Percentiles rank a stretch among this genome's conserved stretches.
Conservation (phyloP, 2,888 invertebrate genomes). For the Andrena hattorfiana region DNA sequence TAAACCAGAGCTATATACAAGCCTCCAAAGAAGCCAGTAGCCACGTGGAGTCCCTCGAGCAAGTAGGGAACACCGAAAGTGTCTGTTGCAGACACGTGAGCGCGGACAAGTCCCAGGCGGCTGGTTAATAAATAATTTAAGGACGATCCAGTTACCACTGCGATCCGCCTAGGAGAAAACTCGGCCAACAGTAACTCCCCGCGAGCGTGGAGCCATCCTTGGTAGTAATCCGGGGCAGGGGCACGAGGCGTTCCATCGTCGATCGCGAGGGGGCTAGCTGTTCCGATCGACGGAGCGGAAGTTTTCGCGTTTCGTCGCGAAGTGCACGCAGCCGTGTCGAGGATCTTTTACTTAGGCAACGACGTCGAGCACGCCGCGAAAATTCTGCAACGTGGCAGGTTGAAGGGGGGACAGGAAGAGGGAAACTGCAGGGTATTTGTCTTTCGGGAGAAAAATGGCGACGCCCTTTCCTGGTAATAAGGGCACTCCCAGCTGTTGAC, state of each 20-base stretch:
- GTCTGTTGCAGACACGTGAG: too few relatives aligned
- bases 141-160: too few relatives aligned
- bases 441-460: slow-evolving; percentile 20
- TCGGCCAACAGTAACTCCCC: background rate
- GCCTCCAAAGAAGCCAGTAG: too few relatives aligned
- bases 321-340: background rate
- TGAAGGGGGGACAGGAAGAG: background rate
- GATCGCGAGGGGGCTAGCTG: slow-evolving; percentile 11
- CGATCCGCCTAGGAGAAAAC: background rate
- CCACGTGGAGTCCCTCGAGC: too few relatives aligned
- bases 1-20: too few relatives aligned
- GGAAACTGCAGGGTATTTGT: slow-evolving; percentile 14
- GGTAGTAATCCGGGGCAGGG: background rate
- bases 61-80: too few relatives aligned
- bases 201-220: background rate
- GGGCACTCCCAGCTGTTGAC: slow-evolving; percentile 27
- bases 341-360: background rate
- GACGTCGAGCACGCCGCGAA: background rate
- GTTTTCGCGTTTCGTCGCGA: slow-evolving; percentile 14
- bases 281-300: slow-evolving; percentile 22
- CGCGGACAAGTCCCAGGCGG: too few relatives aligned
- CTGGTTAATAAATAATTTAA: too few relatives aligned
- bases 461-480: slow-evolving; percentile 15
- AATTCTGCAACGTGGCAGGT: background rate
- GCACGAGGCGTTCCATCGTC: background rate